These are phyloP conservation scores for Phymatocera aterrima DNA, from an alignment of 2,888 invertebrate species.

Conservation along the genomic window DNA sequence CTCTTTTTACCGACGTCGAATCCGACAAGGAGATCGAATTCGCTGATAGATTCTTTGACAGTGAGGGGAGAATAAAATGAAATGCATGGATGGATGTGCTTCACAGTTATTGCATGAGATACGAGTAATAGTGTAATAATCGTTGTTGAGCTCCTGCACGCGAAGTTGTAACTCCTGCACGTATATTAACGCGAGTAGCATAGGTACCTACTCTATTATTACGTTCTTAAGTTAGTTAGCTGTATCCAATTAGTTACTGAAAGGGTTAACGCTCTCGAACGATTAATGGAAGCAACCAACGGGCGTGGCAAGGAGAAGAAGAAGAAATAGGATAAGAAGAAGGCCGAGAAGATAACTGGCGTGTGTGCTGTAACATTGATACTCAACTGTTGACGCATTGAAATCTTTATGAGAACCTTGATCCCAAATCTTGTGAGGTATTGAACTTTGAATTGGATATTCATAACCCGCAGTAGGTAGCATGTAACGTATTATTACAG, in stretches of 20 bases:
- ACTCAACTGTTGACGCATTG: slow-evolving; percentile 51
- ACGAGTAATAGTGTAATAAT: too few species aligned
- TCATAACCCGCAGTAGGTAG: not conserved
- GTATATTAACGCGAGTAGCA: not conserved
- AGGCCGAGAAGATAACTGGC: not conserved
- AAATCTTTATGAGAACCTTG: slow-evolving; percentile 44
- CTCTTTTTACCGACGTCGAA: too few species aligned
- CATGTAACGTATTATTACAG: not conserved
- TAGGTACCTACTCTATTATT: not conserved
- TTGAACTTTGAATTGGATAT: not conserved
- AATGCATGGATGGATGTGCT: too few species aligned
- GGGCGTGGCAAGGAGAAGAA: slow-evolving; percentile 42
- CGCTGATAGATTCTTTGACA: too few species aligned
- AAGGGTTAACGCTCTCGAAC: slow-evolving; percentile 55
- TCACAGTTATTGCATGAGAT: too few species aligned
- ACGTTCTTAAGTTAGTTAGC: not conserved
- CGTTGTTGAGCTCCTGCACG: too few species aligned
- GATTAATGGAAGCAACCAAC: slow-evolving; percentile 54
- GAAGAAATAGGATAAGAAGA: too few species aligned
- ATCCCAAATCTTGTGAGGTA: slow-evolving; percentile 1
- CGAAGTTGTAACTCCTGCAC: too few species aligned
- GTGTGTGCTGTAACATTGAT: slow-evolving; percentile 46
- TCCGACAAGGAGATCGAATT: too few species aligned
- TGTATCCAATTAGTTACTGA: not conserved
- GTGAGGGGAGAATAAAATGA: too few species aligned